phyloP scores from a whole-genome alignment of 2,113 vertebrate species.

The Deroptyus accipitrinus region DNA sequence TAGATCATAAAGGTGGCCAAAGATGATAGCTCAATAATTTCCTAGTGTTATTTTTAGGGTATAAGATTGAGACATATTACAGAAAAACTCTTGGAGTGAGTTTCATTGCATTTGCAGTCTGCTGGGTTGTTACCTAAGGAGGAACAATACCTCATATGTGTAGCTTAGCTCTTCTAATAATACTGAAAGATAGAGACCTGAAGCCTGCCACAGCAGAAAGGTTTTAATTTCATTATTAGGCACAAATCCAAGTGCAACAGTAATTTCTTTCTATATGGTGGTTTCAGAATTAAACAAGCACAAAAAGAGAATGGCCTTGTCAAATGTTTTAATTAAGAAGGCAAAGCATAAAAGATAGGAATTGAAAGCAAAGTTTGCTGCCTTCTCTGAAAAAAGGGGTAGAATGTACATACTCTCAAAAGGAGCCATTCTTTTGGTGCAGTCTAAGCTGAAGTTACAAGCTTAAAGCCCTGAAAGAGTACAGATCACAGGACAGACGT shows the following conservation, averaged over 20 bases:
- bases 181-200: background rate
- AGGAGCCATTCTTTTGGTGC: background rate
- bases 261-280: background rate
- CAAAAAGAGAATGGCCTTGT: background rate
- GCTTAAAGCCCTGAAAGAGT: background rate
- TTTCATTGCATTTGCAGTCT: background rate
- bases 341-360: background rate
- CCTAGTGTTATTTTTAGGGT: background rate
- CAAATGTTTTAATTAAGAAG: background rate
- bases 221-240: constrained; percentile 9
- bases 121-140: background rate
- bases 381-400: background rate
- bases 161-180: background rate
- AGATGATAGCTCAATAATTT: background rate
- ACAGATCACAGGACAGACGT: background rate
- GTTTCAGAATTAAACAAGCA: background rate
- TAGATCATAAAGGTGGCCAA: background rate
- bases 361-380: background rate
- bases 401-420: background rate
- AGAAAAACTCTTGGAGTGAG: background rate
- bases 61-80: background rate
- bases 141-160: background rate
- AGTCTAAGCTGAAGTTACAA: background rate
- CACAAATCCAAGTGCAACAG: background rate
- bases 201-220: background rate